Evolutionary conservation across 1,140 invertebrate species (phyloP).

Genomic region (Centruroides vittatus): DNA sequence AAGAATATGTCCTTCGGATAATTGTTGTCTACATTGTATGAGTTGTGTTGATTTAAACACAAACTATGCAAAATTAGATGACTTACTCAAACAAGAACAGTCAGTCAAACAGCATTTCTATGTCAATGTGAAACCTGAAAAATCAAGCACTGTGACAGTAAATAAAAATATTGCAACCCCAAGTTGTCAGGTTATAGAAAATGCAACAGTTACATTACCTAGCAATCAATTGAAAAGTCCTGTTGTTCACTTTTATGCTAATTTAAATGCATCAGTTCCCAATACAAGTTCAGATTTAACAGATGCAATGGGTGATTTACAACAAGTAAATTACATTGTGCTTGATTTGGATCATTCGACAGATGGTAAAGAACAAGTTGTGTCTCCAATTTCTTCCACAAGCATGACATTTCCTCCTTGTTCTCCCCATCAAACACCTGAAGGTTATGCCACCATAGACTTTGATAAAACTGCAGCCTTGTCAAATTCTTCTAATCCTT

Average conservation of each 20-base stretch:
- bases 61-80: constrained; percentile 37
- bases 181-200: too few relatives aligned
- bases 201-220: constrained; percentile 14
- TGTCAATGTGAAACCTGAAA: constrained; percentile 46
- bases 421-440: constrained; percentile 28
- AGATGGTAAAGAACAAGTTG: constrained; percentile 14
- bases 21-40: constrained; percentile 5
- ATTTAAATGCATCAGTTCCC: not conserved
- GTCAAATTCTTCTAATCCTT: constrained; percentile 26
- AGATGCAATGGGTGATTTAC: constrained; percentile 5
- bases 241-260: constrained; percentile 7
- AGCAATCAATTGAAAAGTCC: not conserved
- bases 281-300: constrained; percentile 13
- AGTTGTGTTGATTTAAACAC: constrained; percentile 24
- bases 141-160: constrained; percentile 16
- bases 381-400: constrained; percentile 38
- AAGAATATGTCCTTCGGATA: too few relatives aligned
- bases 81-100: constrained; percentile 21
- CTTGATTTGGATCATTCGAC: constrained; percentile 46
- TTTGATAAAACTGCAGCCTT: constrained; percentile 81
- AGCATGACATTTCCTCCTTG: constrained; percentile 21
- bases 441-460: constrained; percentile 83
- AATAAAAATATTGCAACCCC: too few relatives aligned
- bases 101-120: constrained; percentile 36
- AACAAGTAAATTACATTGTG: constrained; percentile 44